Percentiles rank a stretch among this genome's conserved stretches.
phyloP scores from a whole-genome alignment of 2,797 vertebrate genomes.

The Phrynocephalus guinanensis region DNA sequence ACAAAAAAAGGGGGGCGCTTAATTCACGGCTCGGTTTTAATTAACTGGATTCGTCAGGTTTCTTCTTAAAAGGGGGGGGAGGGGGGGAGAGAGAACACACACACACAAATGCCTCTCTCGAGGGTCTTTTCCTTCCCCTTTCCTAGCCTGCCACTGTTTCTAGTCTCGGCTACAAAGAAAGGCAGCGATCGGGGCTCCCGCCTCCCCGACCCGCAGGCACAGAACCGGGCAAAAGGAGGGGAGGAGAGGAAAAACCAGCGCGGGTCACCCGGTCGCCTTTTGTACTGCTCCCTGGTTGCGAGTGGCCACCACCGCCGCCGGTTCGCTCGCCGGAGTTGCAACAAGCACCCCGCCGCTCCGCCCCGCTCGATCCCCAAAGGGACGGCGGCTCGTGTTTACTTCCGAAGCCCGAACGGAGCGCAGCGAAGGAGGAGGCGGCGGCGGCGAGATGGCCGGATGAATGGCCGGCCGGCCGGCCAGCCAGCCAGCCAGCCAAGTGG shows the following conservation, averaged over 20 bases:
- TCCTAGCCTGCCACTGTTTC: constrained; percentile 80
- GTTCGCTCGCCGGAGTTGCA: constrained; percentile 59
- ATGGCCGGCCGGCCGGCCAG: too few relatives aligned
- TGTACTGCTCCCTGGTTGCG: constrained; percentile 73
- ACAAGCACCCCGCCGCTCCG: constrained; percentile 27
- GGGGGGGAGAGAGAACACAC: constrained; percentile 17
- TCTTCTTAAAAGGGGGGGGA: constrained; percentile 68
- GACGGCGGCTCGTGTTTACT: constrained; percentile 66
- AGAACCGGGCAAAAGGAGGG: constrained; percentile 43
- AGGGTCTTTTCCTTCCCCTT: constrained; percentile 8
- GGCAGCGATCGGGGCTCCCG: constrained; percentile 43
- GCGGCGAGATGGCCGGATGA: neutral
- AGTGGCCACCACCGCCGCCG: constrained; percentile 58
- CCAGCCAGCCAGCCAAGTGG: neutral
- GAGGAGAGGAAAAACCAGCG: too few relatives aligned
- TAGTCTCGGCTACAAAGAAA: constrained; percentile 63
- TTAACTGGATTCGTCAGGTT: constrained; percentile 82
- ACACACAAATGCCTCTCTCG: constrained; percentile 64
- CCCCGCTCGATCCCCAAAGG: constrained; percentile 29
- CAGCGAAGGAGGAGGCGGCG: constrained; percentile 38
- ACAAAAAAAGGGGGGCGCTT: constrained; percentile 81
- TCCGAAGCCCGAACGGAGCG: constrained; percentile 64
- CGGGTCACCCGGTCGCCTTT: constrained; percentile 51
- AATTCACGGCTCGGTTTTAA: constrained; percentile 85
- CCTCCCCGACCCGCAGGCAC: constrained; percentile 51